A percentile compares a stretch with the other conserved stretches of the same genome.
phyloP scores from a whole-genome alignment of 2,113 vertebrate species.

The Sorex fumeus region DNA sequence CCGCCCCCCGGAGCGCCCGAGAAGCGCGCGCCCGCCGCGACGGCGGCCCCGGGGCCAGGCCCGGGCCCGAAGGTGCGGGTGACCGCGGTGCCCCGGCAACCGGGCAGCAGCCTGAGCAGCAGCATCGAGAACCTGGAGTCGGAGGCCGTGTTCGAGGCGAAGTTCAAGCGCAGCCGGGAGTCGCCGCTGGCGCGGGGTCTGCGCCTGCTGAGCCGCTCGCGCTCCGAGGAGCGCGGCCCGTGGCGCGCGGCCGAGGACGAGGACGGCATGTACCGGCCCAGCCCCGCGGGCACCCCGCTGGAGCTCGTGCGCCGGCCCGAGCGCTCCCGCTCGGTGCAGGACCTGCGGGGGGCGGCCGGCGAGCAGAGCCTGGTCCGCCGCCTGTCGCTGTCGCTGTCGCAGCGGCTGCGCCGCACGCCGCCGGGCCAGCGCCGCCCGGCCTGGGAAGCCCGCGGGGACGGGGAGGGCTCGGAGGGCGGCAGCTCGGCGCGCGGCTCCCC shows the following conservation, averaged over 20 bases:
- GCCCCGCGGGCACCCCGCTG: slow-evolving; percentile 93
- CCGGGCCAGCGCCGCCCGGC: slow-evolving; percentile 88
- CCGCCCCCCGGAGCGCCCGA: slow-evolving; percentile 15
- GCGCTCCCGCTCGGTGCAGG: slow-evolving; percentile 97
- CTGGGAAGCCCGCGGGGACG: slow-evolving; percentile 89
- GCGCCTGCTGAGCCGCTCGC: slow-evolving; percentile 93
- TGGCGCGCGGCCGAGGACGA: slow-evolving; percentile 82
- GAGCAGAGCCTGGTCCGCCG: slow-evolving; percentile 95
- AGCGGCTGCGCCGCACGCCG: slow-evolving; percentile 93
- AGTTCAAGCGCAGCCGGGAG: slow-evolving; percentile 95
- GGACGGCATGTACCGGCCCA: slow-evolving; percentile 96
- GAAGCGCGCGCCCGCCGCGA: slow-evolving; percentile 43
- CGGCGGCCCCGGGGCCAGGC: background rate
- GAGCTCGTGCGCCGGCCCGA: slow-evolving; percentile 90
- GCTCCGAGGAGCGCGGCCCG: slow-evolving; percentile 92
- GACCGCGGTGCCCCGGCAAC: slow-evolving; percentile 66
- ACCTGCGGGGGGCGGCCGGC: slow-evolving; percentile 94
- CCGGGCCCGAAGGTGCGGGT: slow-evolving; percentile 54
- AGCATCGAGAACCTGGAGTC: slow-evolving; percentile 94
- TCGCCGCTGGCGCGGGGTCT: slow-evolving; percentile 94
- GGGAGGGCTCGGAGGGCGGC: slow-evolving; percentile 87
- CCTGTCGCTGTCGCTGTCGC: slow-evolving; percentile 89
- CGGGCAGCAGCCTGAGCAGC: slow-evolving; percentile 78
- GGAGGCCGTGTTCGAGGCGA: slow-evolving; percentile 97
- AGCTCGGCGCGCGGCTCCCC: slow-evolving; percentile 90